These are phyloP conservation scores for Tryphoninae sp. DNA, from an alignment of 2,888 invertebrate species.

Conservation along the genomic window DNA sequence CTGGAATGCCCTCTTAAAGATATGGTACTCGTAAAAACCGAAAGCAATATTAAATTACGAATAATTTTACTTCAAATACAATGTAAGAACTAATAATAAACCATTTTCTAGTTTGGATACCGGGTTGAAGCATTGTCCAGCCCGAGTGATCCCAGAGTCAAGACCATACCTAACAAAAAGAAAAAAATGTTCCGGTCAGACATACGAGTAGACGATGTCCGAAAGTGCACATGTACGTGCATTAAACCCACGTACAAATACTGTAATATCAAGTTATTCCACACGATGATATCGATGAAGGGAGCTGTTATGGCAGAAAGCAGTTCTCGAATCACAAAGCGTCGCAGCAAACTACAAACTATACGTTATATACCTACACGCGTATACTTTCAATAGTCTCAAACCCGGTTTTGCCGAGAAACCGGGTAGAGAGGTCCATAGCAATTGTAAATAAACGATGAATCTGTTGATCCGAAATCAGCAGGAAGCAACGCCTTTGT, in stretches of 20 bases:
- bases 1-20: too few species aligned
- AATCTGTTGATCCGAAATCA: slow-evolving; percentile 63
- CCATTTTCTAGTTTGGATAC: too few species aligned
- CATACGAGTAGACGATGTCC: too few species aligned
- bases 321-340: slow-evolving; percentile 17
- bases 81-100: too few species aligned
- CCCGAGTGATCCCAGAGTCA: too few species aligned
- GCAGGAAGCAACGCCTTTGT: slow-evolving; percentile 61
- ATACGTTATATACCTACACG: not conserved
- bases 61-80: too few species aligned
- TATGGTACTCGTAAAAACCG: too few species aligned
- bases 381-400: not conserved
- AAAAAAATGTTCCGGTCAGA: not conserved
- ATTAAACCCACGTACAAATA: slow-evolving; percentile 26
- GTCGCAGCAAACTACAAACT: not conserved
- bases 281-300: slow-evolving; percentile 38
- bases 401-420: slow-evolving; percentile 43
- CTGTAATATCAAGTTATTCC: slow-evolving; percentile 46
- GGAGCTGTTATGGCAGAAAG: slow-evolving; percentile 35
- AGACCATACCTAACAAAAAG: too few species aligned
- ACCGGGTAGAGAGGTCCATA: slow-evolving; percentile 37
- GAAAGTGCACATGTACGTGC: slow-evolving; percentile 1
- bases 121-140: too few species aligned
- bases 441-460: slow-evolving; percentile 59
- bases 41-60: too few species aligned